phyloP scores from a whole-genome alignment of 1,140 invertebrate genomes.

The Metaphire vulgaris region DNA sequence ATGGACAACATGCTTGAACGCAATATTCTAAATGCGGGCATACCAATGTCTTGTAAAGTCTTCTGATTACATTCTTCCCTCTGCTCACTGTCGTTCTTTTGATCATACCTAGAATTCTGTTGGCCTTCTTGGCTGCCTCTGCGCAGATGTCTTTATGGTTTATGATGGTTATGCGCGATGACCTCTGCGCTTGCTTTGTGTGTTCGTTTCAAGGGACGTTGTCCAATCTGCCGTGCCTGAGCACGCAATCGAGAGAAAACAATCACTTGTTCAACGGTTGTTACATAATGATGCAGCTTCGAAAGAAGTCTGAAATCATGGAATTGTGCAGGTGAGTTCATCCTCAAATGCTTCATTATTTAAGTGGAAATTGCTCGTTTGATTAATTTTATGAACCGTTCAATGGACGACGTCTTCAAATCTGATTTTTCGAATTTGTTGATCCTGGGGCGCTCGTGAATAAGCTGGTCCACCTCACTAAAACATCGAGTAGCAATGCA shows the following conservation, averaged over 20 bases:
- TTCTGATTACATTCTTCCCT: background rate
- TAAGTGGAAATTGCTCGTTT: background rate
- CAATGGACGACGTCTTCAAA: background rate
- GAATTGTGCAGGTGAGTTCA: background rate
- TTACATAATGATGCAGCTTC: conserved; percentile 17
- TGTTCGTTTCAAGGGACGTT: background rate
- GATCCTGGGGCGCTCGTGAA: background rate
- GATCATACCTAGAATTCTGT: background rate
- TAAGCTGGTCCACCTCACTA: background rate
- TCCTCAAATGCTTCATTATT: background rate
- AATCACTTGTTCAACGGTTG: conserved; percentile 22
- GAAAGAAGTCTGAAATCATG: conserved; percentile 12
- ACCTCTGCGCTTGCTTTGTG: background rate
- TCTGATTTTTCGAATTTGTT: background rate
- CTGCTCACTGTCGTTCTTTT: background rate
- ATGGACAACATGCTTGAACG: too few relatives aligned
- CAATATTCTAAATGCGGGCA: too few relatives aligned
- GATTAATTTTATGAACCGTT: background rate
- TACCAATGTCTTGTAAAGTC: background rate
- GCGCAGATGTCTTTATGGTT: background rate
- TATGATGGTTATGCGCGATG: background rate
- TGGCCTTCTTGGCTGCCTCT: background rate
- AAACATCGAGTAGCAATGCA: background rate
- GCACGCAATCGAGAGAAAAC: conserved; percentile 6
- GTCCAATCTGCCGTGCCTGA: conserved; percentile 6